Base-by-base conservation (phyloP, 2,797 vertebrate genomes). In the Myripristis jacobus region DNA sequence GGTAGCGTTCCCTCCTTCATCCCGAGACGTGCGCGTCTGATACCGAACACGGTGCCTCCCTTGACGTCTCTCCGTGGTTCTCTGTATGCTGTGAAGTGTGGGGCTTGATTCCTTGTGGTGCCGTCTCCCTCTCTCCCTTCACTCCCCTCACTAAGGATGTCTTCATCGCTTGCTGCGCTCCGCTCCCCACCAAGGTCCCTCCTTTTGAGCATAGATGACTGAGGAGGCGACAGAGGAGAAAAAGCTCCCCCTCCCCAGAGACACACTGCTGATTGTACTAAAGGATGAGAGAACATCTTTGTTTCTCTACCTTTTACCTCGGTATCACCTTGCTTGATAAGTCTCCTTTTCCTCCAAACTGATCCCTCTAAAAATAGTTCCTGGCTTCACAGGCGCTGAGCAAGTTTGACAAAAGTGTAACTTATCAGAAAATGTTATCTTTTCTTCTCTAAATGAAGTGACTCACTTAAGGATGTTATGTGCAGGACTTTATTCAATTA, bases 141-240 rank as follows among this genome's bases (percentile, higher is more conserved):
- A 53, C 79, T 70, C 82, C 73, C 70, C 78, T 65, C 79, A 63
- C 82, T 88, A 51, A 89, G 81, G 67, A 92, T 80, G 91, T 88
- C 87, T 91, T 91, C 88, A 91, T 93, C 85, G 48, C 87, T 89
- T 55, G 73, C 85, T 72, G 86, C 43, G 79, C 81, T 88, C 83
- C 57, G 80, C 89, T 87, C 73, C 81, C 70, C 87, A 80, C 85
- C 83, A 83, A 88, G 88, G 88, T 91, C 91, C 89, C 79, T 87
- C 78, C 82, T 80, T 88, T 85, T 89, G 88, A 89, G 81, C 44
- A 62, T 73, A 77, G 87, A 79, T 84, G 88, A 88, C 74, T 83
- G 82, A 87, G 66, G 67, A 91, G 80, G 80, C 61, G 71, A 81
- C 83, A 72, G 87, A 89, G 86, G 77, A 91, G 85, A 89, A 86